Conservation (phyloP, 1,140 invertebrate genomes). For the Pseudoatta argentina region DNA sequence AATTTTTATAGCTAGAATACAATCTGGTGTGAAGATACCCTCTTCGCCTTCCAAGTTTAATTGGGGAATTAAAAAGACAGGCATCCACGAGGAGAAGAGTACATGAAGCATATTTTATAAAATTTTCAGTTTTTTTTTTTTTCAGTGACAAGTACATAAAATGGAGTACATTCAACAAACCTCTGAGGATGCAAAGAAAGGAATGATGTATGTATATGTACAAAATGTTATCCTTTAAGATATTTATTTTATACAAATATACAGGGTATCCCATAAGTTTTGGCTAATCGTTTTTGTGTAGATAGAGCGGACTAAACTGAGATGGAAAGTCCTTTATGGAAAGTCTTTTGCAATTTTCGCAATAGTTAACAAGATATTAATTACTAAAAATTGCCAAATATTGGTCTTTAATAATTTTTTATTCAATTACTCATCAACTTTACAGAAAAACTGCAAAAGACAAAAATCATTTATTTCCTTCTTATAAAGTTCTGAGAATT, state of each 20-base stretch:
- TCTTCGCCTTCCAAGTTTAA: background rate
- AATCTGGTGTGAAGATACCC: background rate
- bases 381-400: too few species aligned
- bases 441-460: too few species aligned
- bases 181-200: slow-evolving; percentile 9
- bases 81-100: background rate
- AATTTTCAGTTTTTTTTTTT: background rate
- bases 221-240: background rate
- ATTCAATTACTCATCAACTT: too few species aligned
- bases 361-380: too few species aligned
- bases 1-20: background rate
- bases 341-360: too few species aligned
- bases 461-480: too few species aligned
- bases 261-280: too few species aligned
- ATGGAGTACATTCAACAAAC: slow-evolving; percentile 45
- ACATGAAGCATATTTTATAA: background rate
- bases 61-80: background rate
- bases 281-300: too few species aligned
- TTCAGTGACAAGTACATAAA: background rate
- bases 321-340: too few species aligned
- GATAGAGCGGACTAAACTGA: too few species aligned
- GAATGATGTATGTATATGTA: slow-evolving; percentile 41
- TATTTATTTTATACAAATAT: background rate
- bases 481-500: too few species aligned
- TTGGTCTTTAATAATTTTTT: too few species aligned